These are phyloP conservation scores for Drosophila setosimentum DNA, from an alignment of 2,888 invertebrate species.

Conservation along the genomic window DNA sequence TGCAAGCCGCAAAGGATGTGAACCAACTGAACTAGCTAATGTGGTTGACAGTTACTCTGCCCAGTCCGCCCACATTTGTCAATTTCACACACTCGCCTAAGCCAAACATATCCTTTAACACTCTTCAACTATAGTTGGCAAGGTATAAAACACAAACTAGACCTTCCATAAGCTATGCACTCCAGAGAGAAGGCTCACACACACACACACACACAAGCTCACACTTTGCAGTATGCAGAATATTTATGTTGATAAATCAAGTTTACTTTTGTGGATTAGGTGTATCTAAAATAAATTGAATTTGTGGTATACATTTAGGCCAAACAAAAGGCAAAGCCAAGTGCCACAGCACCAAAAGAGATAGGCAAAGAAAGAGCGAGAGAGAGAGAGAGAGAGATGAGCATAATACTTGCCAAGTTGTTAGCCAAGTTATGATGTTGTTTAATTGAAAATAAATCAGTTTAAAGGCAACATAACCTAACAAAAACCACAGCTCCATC, in stretches of 20 bases:
- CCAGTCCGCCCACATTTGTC: conserved; percentile 22
- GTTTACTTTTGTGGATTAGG: conserved; percentile 80
- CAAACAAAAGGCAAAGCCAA: conserved; percentile 50
- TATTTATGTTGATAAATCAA: conserved; percentile 80
- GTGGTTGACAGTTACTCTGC: not conserved
- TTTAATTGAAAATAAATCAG: conserved; percentile 80
- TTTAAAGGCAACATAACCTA: conserved; percentile 60
- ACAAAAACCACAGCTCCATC: conserved; percentile 20
- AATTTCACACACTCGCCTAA: conserved; percentile 33
- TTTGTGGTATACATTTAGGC: conserved; percentile 73
- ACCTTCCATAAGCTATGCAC: conserved; percentile 38
- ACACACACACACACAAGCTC: conserved; percentile 17
- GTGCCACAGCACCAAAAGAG: not conserved
- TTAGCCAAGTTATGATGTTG: conserved; percentile 75
- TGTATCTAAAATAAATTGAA: conserved; percentile 80
- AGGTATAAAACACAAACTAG: conserved; percentile 20
- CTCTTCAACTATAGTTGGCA: conserved; percentile 14
- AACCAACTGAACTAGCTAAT: conserved; percentile 1
- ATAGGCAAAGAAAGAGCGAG: conserved; percentile 1
- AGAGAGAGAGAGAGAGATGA: not conserved
- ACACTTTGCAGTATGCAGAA: conserved; percentile 56
- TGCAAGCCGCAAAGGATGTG: not conserved
- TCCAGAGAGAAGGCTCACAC: conserved; percentile 27
- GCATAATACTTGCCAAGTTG: conserved; percentile 52
- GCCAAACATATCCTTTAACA: conserved; percentile 43